phyloP scores from a whole-genome alignment of 2,113 vertebrate species.

The Ploceus nigricollis region DNA sequence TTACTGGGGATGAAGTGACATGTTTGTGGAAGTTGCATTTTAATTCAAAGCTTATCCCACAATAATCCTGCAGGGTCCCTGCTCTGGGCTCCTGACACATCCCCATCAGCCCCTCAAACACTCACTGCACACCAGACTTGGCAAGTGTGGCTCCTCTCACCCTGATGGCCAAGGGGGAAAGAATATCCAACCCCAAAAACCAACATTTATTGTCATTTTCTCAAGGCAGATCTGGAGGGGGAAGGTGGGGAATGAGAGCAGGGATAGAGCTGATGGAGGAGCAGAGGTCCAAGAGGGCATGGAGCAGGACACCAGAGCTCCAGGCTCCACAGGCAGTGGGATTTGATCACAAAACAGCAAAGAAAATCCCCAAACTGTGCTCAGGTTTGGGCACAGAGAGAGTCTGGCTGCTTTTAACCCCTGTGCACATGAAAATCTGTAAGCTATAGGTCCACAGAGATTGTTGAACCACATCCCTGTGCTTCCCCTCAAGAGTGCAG shows the following conservation, averaged over 20 bases:
- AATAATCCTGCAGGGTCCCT: neutral
- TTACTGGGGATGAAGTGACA: constrained; percentile 67
- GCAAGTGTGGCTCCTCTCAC: neutral
- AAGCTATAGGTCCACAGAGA: accelerated
- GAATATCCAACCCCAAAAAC: accelerated
- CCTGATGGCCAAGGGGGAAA: neutral
- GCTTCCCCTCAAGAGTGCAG: neutral
- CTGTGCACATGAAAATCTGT: neutral
- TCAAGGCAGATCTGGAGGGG: neutral
- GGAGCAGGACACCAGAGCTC: neutral
- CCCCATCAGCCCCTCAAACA: constrained; percentile 9
- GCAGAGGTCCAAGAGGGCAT: neutral
- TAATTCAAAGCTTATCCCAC: constrained; percentile 16
- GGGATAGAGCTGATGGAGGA: neutral
- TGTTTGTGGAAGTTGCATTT: constrained; percentile 32
- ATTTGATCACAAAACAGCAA: neutral
- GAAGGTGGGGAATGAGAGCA: neutral
- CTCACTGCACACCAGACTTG: neutral
- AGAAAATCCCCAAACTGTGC: neutral
- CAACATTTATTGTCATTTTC: neutral
- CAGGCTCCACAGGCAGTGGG: neutral
- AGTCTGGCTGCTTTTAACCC: neutral
- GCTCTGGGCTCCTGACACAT: neutral
- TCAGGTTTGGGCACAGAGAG: neutral
- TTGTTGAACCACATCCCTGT: neutral